Percentiles rank a stretch among this genome's conserved stretches.
phyloP scores from a whole-genome alignment of 2,888 invertebrate species.

The Lepeophtheirus nordmannii region DNA sequence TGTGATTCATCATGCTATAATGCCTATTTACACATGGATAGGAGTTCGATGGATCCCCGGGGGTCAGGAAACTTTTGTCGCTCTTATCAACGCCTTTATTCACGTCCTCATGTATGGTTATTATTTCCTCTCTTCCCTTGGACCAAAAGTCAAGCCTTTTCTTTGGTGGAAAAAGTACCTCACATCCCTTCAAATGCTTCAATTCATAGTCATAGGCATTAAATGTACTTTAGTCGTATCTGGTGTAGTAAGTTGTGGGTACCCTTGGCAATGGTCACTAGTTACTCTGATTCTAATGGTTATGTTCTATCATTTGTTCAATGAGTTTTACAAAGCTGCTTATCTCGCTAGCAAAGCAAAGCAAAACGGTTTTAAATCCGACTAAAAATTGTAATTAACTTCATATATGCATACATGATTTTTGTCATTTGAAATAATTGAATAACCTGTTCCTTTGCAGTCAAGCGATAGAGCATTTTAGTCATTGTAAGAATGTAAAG shows the following conservation, averaged over 20 bases:
- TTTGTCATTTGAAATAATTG: too few species aligned
- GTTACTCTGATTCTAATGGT: not conserved
- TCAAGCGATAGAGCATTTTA: too few species aligned
- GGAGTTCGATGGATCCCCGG: constrained; percentile 67
- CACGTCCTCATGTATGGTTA: constrained; percentile 94
- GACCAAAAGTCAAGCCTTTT: constrained; percentile 68
- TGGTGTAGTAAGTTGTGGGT: not conserved
- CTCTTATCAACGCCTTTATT: constrained; percentile 78
- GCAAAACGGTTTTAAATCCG: not conserved
- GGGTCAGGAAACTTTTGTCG: constrained; percentile 90
- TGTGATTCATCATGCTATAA: constrained; percentile 19
- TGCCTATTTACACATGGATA: constrained; percentile 37
- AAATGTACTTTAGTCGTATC: constrained; percentile 3
- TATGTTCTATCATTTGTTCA: constrained; percentile 1
- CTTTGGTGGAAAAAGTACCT: constrained; percentile 96
- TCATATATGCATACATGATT: too few species aligned
- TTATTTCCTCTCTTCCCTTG: constrained; percentile 85
- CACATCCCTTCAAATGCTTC: constrained; percentile 81
- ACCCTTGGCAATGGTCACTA: not conserved
- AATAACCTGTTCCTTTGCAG: too few species aligned
- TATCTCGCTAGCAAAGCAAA: not conserved
- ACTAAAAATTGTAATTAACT: not conserved
- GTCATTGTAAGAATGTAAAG: too few species aligned
- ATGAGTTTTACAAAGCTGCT: not conserved
- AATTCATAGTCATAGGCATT: constrained; percentile 9